Evolutionary conservation across 2,113 vertebrate genomes (phyloP), one percentile per base, ranked within the genome.

Genomic region (Mustelus asterias): DNA sequence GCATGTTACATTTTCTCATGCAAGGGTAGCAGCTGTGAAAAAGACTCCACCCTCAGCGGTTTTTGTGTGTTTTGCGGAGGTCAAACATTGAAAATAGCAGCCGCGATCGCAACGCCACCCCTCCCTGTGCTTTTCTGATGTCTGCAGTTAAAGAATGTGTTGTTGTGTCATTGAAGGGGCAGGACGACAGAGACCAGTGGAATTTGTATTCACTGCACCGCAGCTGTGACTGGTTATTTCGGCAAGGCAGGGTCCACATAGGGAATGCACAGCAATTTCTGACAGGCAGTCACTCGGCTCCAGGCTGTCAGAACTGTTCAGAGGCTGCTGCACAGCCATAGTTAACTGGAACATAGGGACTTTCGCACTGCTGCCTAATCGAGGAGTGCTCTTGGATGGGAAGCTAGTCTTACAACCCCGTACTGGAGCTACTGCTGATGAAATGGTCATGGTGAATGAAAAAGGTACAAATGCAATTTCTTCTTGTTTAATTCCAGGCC

Each of bases 371-470:
- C 10, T 90, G 88, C 80, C 80, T 83, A 37, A 1, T 37, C 26
- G 24, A 88, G 24, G 37, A 44, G 16, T 18, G 5, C 0, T 41
- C 4, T 88, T 41, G 33, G 65, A 94, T 41, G 37, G 9, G 41
- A 94, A 94, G 4, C 41, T 48, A 41, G 69, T 16, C 29, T 48
- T 48, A 44, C 94, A 4, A 44, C 4, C 48, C 3, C 18, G 14
- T 11, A 54, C 24, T 13, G 44, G 94, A 76, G 69, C 9, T 70
- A 26, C 94, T 26, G 37, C 69, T 54, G 94, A 95, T 95, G 94
- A 95, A 54, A 95, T 95, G 94, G 94, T 95, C 94, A 95, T 95
- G 94, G 94, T 95, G 94, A 95, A 95, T 54, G 94, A 95, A 76
- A 95, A 95, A 95, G 94, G 94, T 95, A 72, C 58, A 8, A 92